A percentile compares a stretch with the other conserved stretches of the same genome.
phyloP scores from a whole-genome alignment of 2,888 invertebrate species.

The Villa cingulata region DNA sequence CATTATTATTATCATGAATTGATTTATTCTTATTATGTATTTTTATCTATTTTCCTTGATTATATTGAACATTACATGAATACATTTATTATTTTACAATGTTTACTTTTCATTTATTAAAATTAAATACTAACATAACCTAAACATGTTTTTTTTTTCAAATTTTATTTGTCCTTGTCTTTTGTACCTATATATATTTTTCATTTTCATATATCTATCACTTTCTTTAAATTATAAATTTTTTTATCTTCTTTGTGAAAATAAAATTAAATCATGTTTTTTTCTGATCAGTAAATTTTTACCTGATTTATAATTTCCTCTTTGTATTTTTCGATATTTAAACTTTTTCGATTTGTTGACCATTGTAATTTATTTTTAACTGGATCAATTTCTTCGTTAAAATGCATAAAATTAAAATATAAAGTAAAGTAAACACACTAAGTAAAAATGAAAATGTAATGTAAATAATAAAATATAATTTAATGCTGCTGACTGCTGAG shows the following conservation, averaged over 20 bases:
- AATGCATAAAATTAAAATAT: slow-evolving; percentile 10
- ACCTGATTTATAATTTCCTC: slow-evolving; percentile 35
- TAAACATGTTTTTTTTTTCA: slow-evolving; percentile 33
- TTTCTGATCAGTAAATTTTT: slow-evolving; percentile 3
- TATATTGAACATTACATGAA: too few species aligned
- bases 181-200: too few species aligned
- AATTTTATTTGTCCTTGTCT: slow-evolving; percentile 20
- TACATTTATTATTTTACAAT: too few species aligned
- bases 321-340: slow-evolving; percentile 31
- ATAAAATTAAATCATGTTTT: not conserved
- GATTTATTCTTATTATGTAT: too few species aligned
- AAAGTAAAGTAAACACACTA: too few species aligned
- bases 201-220: too few species aligned
- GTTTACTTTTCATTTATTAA: too few species aligned
- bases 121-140: slow-evolving; percentile 9
- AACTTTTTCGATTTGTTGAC: slow-evolving; percentile 13
- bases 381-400: slow-evolving; percentile 22
- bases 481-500: too few species aligned
- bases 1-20: too few species aligned
- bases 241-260: not conserved
- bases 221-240: not conserved
- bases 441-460: too few species aligned
- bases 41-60: too few species aligned
- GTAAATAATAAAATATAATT: too few species aligned
- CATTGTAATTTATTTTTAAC: slow-evolving; percentile 19